These are phyloP conservation scores for Hyposoter didymator DNA, from an alignment of 2,888 invertebrate species.

Conservation along the genomic window DNA sequence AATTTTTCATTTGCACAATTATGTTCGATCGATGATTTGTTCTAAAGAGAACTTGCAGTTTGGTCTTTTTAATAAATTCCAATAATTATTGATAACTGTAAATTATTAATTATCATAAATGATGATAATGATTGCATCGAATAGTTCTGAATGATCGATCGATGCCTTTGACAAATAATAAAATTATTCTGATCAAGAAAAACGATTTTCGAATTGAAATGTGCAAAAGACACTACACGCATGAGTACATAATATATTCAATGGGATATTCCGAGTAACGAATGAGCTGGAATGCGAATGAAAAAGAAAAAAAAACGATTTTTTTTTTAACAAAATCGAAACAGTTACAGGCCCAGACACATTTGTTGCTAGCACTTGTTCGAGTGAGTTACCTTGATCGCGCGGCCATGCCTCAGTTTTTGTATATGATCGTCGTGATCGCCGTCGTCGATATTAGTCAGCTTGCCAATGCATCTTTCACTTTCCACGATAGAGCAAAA, in stretches of 20 bases:
- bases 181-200: background rate
- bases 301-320: background rate
- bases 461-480: conserved; percentile 77
- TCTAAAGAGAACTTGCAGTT: background rate
- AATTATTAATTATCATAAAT: background rate
- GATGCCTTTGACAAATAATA: background rate
- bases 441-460: conserved; percentile 79
- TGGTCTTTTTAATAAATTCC: background rate
- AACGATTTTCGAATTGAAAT: background rate
- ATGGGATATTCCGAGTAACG: background rate
- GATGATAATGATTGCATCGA: background rate
- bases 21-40: background rate
- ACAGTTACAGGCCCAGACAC: background rate
- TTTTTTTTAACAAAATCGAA: background rate
- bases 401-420: conserved; percentile 7
- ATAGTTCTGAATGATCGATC: background rate
- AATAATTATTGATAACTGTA: background rate
- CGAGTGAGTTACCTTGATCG: conserved; percentile 3
- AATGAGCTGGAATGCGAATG: conserved; percentile 1
- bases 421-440: conserved; percentile 35
- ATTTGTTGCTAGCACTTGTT: conserved; percentile 2
- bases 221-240: background rate
- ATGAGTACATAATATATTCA: conserved; percentile 24
- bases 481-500: conserved; percentile 68
- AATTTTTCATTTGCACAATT: background rate